Conservation (phyloP, 2,888 invertebrate species). For the Lithophane socia region DNA sequence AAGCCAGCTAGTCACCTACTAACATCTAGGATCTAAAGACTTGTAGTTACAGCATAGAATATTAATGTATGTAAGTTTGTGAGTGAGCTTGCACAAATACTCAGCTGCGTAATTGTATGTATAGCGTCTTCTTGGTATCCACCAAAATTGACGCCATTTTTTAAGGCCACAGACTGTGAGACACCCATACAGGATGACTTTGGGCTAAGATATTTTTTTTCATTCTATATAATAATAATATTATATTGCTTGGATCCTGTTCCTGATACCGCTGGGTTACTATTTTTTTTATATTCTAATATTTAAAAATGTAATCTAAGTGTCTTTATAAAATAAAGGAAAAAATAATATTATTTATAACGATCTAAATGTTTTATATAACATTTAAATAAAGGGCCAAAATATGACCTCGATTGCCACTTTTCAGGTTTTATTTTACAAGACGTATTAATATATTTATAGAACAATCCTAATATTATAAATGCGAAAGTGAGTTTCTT, state of each 20-base stretch:
- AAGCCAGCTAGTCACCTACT: neutral
- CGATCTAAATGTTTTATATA: neutral
- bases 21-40: constrained; percentile 22
- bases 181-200: neutral
- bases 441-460: neutral
- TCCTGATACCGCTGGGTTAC: too few species aligned
- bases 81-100: constrained; percentile 59
- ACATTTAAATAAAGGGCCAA: neutral
- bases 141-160: constrained; percentile 15
- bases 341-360: too few species aligned
- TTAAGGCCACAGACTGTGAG: constrained; percentile 1
- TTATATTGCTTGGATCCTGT: too few species aligned
- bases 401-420: neutral
- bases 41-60: constrained; percentile 12
- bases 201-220: neutral
- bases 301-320: too few species aligned
- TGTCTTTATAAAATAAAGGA: too few species aligned
- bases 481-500: too few species aligned
- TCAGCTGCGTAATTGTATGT: constrained; percentile 43
- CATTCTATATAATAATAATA: neutral
- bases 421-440: neutral
- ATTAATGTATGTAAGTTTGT: constrained; percentile 32
- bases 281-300: too few species aligned
- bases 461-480: neutral
- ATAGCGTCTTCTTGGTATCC: constrained; percentile 18